These are phyloP conservation scores for Arge pagana DNA, from an alignment of 2,888 invertebrate genomes.

Conservation along the genomic window DNA sequence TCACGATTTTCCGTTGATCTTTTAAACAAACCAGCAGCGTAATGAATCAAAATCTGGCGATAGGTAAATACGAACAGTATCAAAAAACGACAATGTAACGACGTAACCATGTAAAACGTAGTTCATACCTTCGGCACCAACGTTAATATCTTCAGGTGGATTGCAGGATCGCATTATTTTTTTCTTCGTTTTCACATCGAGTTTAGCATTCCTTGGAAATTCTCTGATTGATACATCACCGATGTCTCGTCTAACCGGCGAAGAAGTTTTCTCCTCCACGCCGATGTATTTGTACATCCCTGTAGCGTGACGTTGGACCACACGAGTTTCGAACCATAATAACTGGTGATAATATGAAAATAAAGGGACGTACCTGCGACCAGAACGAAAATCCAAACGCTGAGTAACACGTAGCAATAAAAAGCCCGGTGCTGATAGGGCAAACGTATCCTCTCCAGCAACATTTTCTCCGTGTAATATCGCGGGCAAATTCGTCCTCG, in stretches of 20 bases:
- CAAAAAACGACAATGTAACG: no score
- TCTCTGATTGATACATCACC: constrained; percentile 58
- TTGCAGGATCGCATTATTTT: constrained; percentile 74
- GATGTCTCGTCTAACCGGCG: constrained; percentile 54
- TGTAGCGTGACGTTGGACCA: constrained; percentile 47
- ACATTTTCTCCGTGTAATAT: constrained; percentile 43
- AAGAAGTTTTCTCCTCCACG: constrained; percentile 60
- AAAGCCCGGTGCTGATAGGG: constrained; percentile 76
- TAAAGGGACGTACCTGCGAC: constrained; percentile 66
- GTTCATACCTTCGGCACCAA: constrained; percentile 74
- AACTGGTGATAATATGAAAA: no score
- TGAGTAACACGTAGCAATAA: constrained; percentile 81
- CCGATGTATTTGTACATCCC: constrained; percentile 82
- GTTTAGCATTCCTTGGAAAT: constrained; percentile 62
- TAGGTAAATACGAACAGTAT: background rate
- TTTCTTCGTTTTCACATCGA: constrained; percentile 67
- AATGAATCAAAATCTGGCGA: no score
- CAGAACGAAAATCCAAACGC: constrained; percentile 79
- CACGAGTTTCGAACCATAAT: constrained; percentile 15
- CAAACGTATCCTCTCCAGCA: constrained; percentile 64
- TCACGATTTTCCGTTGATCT: background rate
- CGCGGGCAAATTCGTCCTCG: background rate
- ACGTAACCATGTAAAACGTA: background rate
- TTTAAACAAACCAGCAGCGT: background rate
- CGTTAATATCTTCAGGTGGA: constrained; percentile 69